A percentile compares a stretch with the other conserved stretches of the same genome.
These are phyloP conservation scores for Campodea augens DNA, from an alignment of 1,140 invertebrate genomes.

Conservation along the genomic window DNA sequence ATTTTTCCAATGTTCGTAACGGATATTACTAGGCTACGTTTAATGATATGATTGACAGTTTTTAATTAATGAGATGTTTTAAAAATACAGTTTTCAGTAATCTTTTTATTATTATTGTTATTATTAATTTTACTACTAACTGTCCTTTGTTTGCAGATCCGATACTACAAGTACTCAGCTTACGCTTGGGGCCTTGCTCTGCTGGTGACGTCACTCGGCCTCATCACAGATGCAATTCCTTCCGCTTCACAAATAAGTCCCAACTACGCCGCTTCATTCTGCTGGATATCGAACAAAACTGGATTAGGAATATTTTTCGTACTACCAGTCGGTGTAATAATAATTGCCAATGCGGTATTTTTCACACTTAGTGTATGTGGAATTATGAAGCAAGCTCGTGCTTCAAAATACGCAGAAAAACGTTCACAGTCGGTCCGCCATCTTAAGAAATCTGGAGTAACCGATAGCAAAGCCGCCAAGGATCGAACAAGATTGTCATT, in stretches of 20 bases:
- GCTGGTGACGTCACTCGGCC: conserved; percentile 16
- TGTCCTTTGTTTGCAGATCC: no score
- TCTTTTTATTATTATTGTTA: no score
- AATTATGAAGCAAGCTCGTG: conserved; percentile 15
- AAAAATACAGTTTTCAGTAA: no score
- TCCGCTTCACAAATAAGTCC: conserved; percentile 9
- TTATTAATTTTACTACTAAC: no score
- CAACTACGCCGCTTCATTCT: conserved; percentile 20
- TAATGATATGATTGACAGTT: no score
- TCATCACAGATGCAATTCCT: conserved; percentile 17
- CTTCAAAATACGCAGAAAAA: conserved; percentile 10
- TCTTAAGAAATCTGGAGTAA: conserved; percentile 9
- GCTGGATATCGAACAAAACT: conserved; percentile 20
- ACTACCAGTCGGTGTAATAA: conserved; percentile 22
- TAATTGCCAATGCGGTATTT: conserved; percentile 23
- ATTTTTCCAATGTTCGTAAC: no score
- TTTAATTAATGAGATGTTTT: no score
- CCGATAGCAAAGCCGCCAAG: conserved; percentile 7
- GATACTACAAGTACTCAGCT: conserved; percentile 20
- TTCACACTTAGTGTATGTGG: conserved; percentile 21
- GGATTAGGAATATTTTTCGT: conserved; percentile 24
- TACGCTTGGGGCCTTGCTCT: conserved; percentile 22
- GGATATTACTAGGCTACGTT: no score
- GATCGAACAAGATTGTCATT: conserved; percentile 22
- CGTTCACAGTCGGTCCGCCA: conserved; percentile 8